phyloP scores from a whole-genome alignment of 2,888 invertebrate genomes.

The Eupithecia centaureata region DNA sequence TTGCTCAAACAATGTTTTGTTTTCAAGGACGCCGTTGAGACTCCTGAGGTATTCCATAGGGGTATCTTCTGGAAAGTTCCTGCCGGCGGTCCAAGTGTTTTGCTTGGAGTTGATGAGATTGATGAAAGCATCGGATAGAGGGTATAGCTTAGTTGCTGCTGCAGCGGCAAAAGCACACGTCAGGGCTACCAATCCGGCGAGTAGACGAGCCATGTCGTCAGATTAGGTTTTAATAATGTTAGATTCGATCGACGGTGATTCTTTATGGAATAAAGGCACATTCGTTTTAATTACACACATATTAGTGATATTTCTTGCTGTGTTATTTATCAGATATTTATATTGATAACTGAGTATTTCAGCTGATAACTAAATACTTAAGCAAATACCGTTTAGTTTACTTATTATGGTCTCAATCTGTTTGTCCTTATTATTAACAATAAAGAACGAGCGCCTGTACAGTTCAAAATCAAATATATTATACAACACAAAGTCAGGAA shows the following conservation, averaged over 20 bases:
- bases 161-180: background rate
- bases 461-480: too few species aligned
- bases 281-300: background rate
- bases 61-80: slow-evolving; percentile 72
- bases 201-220: background rate
- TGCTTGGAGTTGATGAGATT: slow-evolving; percentile 68
- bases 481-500: too few species aligned
- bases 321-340: background rate
- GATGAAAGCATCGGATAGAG: slow-evolving; percentile 9
- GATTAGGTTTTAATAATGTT: background rate
- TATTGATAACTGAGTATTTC: background rate
- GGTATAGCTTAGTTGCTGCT: background rate
- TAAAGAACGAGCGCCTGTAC: too few species aligned
- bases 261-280: background rate
- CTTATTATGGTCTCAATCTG: too few species aligned
- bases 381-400: background rate
- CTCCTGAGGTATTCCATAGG: slow-evolving; percentile 86
- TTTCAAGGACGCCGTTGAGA: background rate
- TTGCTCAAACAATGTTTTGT: background rate
- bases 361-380: background rate
- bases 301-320: background rate
- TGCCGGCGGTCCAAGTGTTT: slow-evolving; percentile 87
- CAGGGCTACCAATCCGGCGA: background rate
- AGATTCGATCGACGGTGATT: background rate
- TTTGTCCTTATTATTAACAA: too few species aligned